These are phyloP conservation scores for Smithornis capensis DNA, from an alignment of 2,113 vertebrate species.

Conservation along the genomic window DNA sequence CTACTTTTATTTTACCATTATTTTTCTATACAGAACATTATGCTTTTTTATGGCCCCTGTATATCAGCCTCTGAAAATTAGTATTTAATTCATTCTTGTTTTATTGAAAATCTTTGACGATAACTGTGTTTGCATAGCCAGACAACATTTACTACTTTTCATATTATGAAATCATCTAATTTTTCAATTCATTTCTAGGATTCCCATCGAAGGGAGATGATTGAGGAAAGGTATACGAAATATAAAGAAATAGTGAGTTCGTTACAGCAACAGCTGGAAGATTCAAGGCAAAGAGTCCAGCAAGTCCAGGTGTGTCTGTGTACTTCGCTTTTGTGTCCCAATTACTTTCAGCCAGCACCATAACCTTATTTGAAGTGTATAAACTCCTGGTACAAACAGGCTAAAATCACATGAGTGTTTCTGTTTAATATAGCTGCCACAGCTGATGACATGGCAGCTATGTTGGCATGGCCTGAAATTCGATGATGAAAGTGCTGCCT, in stretches of 20 bases:
- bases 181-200: slow-evolving; percentile 73
- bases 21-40: background rate
- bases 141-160: background rate
- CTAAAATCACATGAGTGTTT: background rate
- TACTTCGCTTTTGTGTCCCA: background rate
- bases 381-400: background rate
- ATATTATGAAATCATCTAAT: background rate
- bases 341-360: background rate
- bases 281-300: slow-evolving; percentile 77
- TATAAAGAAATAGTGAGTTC: slow-evolving; percentile 83
- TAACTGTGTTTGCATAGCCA: background rate
- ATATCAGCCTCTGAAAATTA: background rate
- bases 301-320: slow-evolving; percentile 76
- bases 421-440: background rate
- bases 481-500: background rate
- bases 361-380: background rate
- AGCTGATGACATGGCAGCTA: background rate
- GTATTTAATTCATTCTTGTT: background rate
- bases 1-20: background rate
- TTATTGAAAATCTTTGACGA: background rate
- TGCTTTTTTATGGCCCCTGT: background rate
- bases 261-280: slow-evolving; percentile 82
- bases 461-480: background rate
- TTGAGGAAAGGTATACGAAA: slow-evolving; percentile 78
- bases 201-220: slow-evolving; percentile 75